Evolutionary conservation across 2,797 vertebrate genomes (phyloP).

Genomic region (Neopelma chrysocephalum): DNA sequence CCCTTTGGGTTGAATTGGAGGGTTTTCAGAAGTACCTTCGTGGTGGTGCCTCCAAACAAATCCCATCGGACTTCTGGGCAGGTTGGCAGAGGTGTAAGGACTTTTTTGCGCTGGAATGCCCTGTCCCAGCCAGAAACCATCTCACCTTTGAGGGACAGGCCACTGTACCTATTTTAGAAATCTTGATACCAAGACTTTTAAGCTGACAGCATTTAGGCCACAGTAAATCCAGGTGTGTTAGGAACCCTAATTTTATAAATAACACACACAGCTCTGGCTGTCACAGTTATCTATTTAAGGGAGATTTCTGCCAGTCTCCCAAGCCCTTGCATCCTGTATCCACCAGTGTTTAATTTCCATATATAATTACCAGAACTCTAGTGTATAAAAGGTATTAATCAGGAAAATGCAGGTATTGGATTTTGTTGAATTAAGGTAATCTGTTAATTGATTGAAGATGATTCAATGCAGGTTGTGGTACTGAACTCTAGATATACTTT

Average conservation of each 20-base stretch:
- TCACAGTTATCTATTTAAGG: background rate
- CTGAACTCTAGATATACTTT: slow-evolving; percentile 20
- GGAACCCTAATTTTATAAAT: background rate
- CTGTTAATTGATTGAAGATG: slow-evolving; percentile 48
- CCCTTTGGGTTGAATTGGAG: background rate
- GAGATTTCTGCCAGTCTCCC: background rate
- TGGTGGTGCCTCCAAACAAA: fast-evolving
- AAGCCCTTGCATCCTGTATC: background rate
- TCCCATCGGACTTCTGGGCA: fast-evolving
- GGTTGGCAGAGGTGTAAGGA: background rate
- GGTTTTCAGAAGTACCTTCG: fast-evolving
- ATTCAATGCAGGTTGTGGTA: slow-evolving; percentile 20
- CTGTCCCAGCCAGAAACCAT: background rate
- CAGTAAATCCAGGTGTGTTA: fast-evolving
- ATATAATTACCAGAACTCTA: background rate
- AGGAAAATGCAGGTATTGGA: slow-evolving; percentile 7
- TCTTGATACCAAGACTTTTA: background rate
- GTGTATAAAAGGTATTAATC: slow-evolving; percentile 4
- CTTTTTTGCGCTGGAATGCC: background rate
- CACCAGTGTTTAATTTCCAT: background rate
- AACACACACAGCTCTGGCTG: background rate
- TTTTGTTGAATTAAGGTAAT: slow-evolving; percentile 50
- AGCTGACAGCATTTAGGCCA: background rate
- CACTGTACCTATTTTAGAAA: background rate
- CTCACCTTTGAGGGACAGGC: background rate